Conservation (phyloP, 2,797 vertebrate species). For the Artibeus lituratus region DNA sequence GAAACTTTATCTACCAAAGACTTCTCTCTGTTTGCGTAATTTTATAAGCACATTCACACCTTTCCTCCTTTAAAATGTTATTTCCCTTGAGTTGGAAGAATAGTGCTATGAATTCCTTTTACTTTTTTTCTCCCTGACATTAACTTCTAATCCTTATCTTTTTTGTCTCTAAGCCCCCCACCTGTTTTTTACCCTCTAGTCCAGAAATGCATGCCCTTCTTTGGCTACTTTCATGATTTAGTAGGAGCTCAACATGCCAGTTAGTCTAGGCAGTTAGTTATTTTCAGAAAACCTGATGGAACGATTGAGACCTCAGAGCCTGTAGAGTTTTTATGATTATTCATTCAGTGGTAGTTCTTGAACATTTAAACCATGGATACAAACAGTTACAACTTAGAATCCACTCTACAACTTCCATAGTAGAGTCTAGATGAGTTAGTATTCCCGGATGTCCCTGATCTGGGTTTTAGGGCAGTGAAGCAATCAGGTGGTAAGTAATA, state of each 20-base stretch:
- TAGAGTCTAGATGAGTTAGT: neutral
- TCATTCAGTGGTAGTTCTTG: neutral
- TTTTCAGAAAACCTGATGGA: constrained; percentile 24
- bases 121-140: neutral
- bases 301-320: neutral
- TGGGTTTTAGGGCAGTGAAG: neutral
- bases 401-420: neutral
- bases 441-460: neutral
- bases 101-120: neutral
- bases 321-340: neutral
- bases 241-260: neutral
- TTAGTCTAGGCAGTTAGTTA: neutral
- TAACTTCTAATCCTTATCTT: neutral
- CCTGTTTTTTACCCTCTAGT: neutral
- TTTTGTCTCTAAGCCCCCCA: neutral
- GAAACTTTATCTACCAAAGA: neutral
- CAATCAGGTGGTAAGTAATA: neutral
- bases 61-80: neutral
- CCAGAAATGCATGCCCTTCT: neutral
- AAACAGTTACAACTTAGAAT: neutral
- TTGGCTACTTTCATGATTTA: neutral
- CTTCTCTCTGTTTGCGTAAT: neutral
- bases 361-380: neutral
- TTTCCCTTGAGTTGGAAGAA: neutral
- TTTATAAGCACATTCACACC: neutral